Evolutionary conservation across 1,140 invertebrate species (phyloP).

Genomic region (Cylas formicarius): DNA sequence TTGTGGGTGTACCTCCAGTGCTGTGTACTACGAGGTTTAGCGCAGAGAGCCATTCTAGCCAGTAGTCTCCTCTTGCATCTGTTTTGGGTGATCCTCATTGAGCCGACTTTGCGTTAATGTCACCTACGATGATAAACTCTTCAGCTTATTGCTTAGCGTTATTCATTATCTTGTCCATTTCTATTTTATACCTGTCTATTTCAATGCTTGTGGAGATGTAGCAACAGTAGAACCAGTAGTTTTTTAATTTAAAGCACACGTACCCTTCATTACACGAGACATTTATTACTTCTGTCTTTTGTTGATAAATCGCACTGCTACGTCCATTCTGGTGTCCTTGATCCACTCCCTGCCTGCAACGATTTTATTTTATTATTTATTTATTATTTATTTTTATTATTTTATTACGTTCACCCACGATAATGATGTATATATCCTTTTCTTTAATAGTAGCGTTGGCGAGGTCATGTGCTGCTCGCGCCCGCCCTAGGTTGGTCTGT

Average conservation of each 20-base stretch:
- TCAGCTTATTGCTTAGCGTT: neutral
- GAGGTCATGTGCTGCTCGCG: neutral
- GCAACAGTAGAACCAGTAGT: neutral
- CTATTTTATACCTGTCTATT: neutral
- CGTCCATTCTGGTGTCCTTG: conserved; percentile 1
- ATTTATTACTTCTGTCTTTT: conserved; percentile 10
- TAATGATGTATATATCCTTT: conserved; percentile 4
- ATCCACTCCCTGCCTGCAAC: neutral
- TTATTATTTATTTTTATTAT: too few relatives aligned
- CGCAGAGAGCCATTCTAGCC: neutral
- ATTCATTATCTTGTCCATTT: conserved; percentile 1
- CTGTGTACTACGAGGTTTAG: neutral
- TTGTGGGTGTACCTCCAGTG: conserved; percentile 2
- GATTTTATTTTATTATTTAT: too few relatives aligned
- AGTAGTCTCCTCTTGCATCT: neutral
- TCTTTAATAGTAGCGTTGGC: too few relatives aligned
- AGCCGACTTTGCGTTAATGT: too few relatives aligned
- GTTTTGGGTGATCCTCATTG: neutral
- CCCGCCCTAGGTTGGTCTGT: neutral
- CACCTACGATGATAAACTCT: neutral
- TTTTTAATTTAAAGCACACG: neutral
- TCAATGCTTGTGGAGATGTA: neutral
- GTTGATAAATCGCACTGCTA: conserved; percentile 8
- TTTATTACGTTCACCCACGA: conserved; percentile 9
- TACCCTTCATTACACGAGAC: too few relatives aligned